These are phyloP conservation scores for Martes martes DNA, from an alignment of 2,113 vertebrate species.

Conservation along the genomic window DNA sequence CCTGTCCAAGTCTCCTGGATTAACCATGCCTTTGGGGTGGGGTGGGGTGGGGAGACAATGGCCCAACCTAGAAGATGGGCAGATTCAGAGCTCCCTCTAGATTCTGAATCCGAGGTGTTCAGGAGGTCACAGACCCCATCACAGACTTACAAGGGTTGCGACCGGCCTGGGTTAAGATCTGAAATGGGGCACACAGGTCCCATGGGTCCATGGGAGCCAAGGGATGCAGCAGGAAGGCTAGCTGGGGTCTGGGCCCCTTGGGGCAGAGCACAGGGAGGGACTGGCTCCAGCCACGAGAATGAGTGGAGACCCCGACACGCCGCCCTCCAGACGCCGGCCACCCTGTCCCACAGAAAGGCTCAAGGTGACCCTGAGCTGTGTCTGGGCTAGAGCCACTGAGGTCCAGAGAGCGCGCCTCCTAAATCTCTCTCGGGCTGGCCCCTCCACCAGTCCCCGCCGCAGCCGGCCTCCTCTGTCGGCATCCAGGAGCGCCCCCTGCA, in stretches of 20 bases:
- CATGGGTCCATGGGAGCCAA: no score
- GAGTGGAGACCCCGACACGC: neutral
- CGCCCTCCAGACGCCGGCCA: no score
- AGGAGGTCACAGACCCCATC: neutral
- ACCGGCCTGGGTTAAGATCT: no score
- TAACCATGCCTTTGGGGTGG: neutral
- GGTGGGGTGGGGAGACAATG: neutral
- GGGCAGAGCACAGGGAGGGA: neutral
- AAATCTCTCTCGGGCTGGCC: rapidly evolving
- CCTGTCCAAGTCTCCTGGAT: neutral
- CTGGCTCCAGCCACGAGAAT: neutral
- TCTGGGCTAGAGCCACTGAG: neutral
- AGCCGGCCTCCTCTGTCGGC: neutral
- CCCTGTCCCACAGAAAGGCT: neutral
- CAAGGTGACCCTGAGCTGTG: neutral
- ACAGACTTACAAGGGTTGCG: neutral
- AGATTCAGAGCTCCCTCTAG: neutral
- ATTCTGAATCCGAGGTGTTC: neutral
- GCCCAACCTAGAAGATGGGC: neutral
- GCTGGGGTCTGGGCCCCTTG: neutral
- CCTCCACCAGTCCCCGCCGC: neutral
- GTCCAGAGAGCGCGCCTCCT: neutral
- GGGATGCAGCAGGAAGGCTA: neutral
- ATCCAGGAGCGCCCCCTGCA: neutral
- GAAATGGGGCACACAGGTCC: neutral